These are phyloP conservation scores for Apostichopus californicus DNA, from an alignment of 35 echinoderm and acorn worm species.

Conservation along the genomic window DNA sequence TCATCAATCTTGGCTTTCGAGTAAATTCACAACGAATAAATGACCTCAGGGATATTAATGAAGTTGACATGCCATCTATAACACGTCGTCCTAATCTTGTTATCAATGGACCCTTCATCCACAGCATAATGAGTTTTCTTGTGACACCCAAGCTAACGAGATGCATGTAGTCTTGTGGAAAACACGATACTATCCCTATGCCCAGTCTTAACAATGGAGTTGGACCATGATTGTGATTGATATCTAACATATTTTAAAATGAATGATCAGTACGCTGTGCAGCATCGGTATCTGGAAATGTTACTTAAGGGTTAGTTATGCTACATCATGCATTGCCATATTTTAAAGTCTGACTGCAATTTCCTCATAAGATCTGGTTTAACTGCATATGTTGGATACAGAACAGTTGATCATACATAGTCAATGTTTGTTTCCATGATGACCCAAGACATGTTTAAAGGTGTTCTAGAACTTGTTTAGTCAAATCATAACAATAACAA, in stretches of 20 bases:
- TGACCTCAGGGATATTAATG: neutral
- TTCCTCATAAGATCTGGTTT: too few species aligned
- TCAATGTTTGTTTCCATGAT: too few species aligned
- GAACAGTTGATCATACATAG: too few species aligned
- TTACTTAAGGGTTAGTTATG: neutral
- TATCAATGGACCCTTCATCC: conserved; percentile 60
- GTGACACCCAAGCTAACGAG: conserved; percentile 69
- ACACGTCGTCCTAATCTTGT: neutral
- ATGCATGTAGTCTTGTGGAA: conserved; percentile 81
- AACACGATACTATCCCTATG: conserved; percentile 29
- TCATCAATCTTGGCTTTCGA: conserved; percentile 53
- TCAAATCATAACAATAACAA: too few species aligned
- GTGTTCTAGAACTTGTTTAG: too few species aligned
- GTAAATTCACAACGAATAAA: conserved; percentile 63
- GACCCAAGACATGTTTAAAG: too few species aligned
- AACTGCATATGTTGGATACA: too few species aligned
- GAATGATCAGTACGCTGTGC: conserved; percentile 42
- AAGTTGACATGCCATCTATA: conserved; percentile 20
- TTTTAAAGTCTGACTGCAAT: too few species aligned
- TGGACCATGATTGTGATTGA: conserved; percentile 43
- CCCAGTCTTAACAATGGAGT: conserved; percentile 28
- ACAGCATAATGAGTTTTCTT: conserved; percentile 48
- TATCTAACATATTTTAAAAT: conserved; percentile 30
- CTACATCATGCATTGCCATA: too few species aligned
- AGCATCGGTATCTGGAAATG: conserved; percentile 50